Base-by-base conservation (phyloP, 2,797 vertebrate species). In the Xyrichtys novacula region DNA sequence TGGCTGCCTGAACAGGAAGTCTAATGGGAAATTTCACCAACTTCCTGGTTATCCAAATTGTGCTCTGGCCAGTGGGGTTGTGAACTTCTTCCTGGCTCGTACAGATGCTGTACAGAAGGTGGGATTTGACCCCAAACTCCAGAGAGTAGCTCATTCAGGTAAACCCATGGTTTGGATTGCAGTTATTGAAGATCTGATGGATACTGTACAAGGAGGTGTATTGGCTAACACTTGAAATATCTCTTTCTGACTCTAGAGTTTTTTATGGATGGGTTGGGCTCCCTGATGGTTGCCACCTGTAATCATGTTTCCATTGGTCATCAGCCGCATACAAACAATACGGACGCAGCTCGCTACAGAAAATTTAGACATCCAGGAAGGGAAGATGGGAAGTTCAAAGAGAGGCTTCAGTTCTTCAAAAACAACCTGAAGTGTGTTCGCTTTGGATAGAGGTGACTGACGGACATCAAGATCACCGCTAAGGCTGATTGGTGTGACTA, bases 211-310 rank as follows among this genome's bases (percentile, higher is more conserved):
- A 34, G 32, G 11, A 2, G 14, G 11, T 34, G n/a, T 36, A 14
- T 36, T 36, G 4, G 4, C 11, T 56, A 15, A 44, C 34, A 25
- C 16, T 5, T 1, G 9, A 2, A 34, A 49, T 49, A 2, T 65
- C 28, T 58, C 5, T 60, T 25, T 64, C 12, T 65, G 29, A 44
- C 26, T 59, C 20, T 25, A 95, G 94, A 95, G 71, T 95, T 94
- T 81, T 95, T 95, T 25, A 79, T 95, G 53, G 95, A 95, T 19
- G 94, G 90, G 0, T 81, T 95, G 20, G 95, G 94, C 1, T 83
- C 54, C 10, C 71, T 95, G 54, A 55, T 89, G 1, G 86, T 95
- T 25, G 93, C 90, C 9, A 87, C 91, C 0, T 95, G 94, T 56
- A 52, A 42, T 7, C 60, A 91, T 0, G 86, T 95, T 19, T 9